Evolutionary conservation across 2,797 vertebrate species (phyloP), one percentile per base, ranked within the genome.

Genomic region (Gadopsis marmoratus): DNA sequence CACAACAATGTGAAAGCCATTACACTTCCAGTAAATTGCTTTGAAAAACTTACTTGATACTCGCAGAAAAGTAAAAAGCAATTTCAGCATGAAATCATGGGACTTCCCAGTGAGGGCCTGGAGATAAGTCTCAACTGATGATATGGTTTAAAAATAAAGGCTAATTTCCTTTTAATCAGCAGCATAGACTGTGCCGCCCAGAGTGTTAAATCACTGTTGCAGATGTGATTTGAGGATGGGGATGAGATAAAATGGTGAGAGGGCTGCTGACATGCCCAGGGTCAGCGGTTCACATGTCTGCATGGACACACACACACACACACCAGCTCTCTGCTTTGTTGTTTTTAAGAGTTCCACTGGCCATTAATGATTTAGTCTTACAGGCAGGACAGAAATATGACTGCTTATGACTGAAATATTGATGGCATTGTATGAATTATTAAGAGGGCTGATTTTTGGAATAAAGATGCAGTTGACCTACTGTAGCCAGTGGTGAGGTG

Each of bases 391-490:
- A 93, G 91, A 93, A 94, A 93, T 92, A 93, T 87, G 89, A 88
- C 91, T 93, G 87, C 91, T 93, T 92, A 87, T 88, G 87, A 86
- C 82, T 94, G 86, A 93, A 94, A 94, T 94, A 94, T 94, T 94
- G 88, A 94, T 94, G 85, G 54, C 21, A 59, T 2, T 9, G n/a
- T 1, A 64, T 94, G 63, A 89, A 93, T 92, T 85, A 92, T 94
- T 92, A 83, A 94, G 59, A 12, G 7, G 45, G 33, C 86, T 89
- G 92, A 91, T 93, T 92, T 94, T 87, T 86, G 79, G 89, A 90
- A 92, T 92, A 90, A 94, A 93, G 89, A 93, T 89, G 84, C 83
- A 91, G 87, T 94, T 94, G 92, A 94, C 93, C 93, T 91, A 85
- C 80, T 90, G 85, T 86, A 90, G 87, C 77, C 63, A 59, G 61